Base-by-base conservation (phyloP, 2,797 vertebrate species). In the Neopelma chrysocephalum region DNA sequence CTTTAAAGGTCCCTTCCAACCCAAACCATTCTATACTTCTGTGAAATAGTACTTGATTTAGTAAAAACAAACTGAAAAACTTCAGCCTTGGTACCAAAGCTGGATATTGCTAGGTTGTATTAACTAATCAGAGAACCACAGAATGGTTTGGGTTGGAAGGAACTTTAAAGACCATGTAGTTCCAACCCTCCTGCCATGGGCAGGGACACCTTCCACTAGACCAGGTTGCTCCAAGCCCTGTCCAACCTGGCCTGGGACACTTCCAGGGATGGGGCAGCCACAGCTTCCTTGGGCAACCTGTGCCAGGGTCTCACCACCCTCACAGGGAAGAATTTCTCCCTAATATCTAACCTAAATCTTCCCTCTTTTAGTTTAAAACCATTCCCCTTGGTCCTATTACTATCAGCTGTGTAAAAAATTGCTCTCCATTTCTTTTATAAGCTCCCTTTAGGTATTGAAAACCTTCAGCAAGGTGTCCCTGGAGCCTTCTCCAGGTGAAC, bases 211-310 rank as follows among this genome's bases (percentile, higher is more conserved):
- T 62, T 38, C 32, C 32, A n/a, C 15, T 15, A 0, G 5, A 11
- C 27, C 32, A 62, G 8, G 18, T 0, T 76, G 32, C 32, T 43
- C 42, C 62, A 36, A 50, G 16, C 27, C 27, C 19, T 0, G 0
- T 70, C 42, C 64, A 29, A 0, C 11, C 71, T n/a, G 42, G 8
- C 2, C 23, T 70, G 21, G 32, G 34, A 4, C 11, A 25, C 11
- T 56, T 0, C 14, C 36, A 82, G 56, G 42, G 11, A 43, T 29
- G 32, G 27, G 13, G 4, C 34, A 69, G 19, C 27, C 32, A 32
- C 70, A 43, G 23, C 56, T 77, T 0, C 36, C 29, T 27, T 69
- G 36, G 12, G 2, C 4, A 48, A 0, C 62, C 19, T 76, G 34
- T 9, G 12, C 9, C 31, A 69, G 31, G 19, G 10, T 9, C 15